A percentile compares a stretch with the other conserved stretches of the same genome.
Evolutionary conservation across 2,888 invertebrate species (phyloP).

Genomic region (Caenorhabditis sp.): DNA sequence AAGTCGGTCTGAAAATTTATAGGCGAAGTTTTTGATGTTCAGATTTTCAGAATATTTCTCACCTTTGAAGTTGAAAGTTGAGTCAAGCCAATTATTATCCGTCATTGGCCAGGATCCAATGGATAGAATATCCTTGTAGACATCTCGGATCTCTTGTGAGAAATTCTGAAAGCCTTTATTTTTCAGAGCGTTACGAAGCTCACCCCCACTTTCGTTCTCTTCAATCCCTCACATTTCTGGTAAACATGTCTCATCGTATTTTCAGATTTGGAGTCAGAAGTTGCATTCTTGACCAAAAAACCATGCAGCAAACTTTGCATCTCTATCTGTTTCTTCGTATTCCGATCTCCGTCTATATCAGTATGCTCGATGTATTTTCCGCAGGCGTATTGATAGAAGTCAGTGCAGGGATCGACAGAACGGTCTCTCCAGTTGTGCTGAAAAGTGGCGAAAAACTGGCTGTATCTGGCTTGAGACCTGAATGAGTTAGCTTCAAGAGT

Average conservation of each 20-base stretch:
- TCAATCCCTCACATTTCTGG: neutral
- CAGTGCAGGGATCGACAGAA: neutral
- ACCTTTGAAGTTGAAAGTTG: slow-evolving; percentile 5
- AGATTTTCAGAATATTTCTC: too few species aligned
- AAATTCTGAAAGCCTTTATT: neutral
- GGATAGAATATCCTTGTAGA: neutral
- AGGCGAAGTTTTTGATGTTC: too few species aligned
- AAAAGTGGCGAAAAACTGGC: neutral
- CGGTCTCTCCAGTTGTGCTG: neutral
- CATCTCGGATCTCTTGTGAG: neutral
- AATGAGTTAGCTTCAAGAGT: too few species aligned
- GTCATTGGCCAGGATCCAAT: neutral
- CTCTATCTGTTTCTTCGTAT: neutral
- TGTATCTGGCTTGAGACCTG: too few species aligned
- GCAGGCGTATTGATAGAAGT: slow-evolving; percentile 4
- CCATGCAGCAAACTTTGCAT: neutral
- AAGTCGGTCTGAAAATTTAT: too few species aligned
- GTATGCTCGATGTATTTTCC: slow-evolving; percentile 7
- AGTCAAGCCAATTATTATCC: neutral
- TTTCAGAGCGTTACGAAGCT: neutral
- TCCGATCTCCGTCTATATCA: neutral
- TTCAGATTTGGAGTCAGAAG: neutral
- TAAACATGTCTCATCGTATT: neutral
- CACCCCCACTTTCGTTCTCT: neutral
- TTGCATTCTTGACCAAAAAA: neutral